A percentile compares a stretch with the other conserved stretches of the same genome.
Conservation (phyloP, 2,113 vertebrate species). For the Alethe castanea region DNA sequence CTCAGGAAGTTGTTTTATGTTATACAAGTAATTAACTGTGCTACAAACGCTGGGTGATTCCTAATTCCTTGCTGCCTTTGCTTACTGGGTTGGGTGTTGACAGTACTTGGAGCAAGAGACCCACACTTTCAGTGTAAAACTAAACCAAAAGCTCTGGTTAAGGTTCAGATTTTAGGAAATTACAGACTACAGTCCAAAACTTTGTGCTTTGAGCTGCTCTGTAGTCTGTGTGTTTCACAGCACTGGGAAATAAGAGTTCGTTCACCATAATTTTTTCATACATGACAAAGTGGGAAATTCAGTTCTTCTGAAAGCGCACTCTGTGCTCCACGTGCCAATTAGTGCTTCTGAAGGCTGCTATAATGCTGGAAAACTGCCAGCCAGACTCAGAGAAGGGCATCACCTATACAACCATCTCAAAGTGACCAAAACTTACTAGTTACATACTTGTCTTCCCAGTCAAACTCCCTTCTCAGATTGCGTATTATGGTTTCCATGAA, state of each 20-base stretch:
- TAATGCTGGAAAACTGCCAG: background rate
- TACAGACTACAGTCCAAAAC: background rate
- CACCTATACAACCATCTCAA: background rate
- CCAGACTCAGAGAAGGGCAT: background rate
- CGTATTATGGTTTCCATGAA: background rate
- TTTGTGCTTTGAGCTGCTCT: background rate
- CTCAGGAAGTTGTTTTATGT: background rate
- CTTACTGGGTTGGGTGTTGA: constrained; percentile 28
- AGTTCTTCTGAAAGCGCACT: background rate
- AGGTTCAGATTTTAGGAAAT: constrained; percentile 35
- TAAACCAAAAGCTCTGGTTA: constrained; percentile 3
- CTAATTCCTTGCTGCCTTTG: background rate
- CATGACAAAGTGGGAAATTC: background rate
- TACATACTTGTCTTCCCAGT: background rate
- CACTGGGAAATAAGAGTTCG: background rate
- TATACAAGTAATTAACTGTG: constrained; percentile 6
- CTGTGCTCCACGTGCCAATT: background rate
- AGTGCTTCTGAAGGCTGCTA: background rate
- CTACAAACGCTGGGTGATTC: background rate
- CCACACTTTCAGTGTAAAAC: background rate
- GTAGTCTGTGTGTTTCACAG: background rate
- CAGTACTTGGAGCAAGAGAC: constrained; percentile 24
- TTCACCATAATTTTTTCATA: background rate
- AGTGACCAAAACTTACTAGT: background rate
- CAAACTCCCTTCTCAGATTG: background rate